A percentile compares a stretch with the other conserved stretches of the same genome.
These are phyloP conservation scores for Cephus cinctus DNA, from an alignment of 1,140 invertebrate genomes.

Conservation along the genomic window DNA sequence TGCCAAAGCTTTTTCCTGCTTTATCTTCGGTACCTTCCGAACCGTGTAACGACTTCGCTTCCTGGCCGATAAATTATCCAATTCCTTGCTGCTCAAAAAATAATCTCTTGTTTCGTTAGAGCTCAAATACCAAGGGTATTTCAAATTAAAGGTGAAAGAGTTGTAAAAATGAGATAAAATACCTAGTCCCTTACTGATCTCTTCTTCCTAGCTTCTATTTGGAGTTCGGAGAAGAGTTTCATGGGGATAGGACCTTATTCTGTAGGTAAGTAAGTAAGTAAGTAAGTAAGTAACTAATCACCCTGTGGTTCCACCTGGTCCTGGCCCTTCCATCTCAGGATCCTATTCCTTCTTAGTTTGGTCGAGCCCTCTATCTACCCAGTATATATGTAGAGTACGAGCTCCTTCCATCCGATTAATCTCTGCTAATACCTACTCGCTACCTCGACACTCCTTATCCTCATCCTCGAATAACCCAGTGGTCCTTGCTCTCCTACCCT, in stretches of 20 bases:
- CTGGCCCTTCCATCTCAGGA: constrained; percentile 14
- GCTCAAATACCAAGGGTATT: background rate
- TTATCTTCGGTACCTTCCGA: too few relatives aligned
- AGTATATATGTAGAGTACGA: constrained; percentile 9
- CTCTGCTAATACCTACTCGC: constrained; percentile 40
- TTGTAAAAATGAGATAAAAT: background rate
- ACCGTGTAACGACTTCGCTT: too few relatives aligned
- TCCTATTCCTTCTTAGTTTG: constrained; percentile 12
- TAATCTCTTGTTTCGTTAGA: too few relatives aligned
- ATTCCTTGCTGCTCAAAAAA: too few relatives aligned
- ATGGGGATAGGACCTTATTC: too few relatives aligned
- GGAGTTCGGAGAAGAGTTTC: too few relatives aligned
- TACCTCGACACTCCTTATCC: constrained; percentile 29
- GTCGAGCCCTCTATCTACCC: constrained; percentile 11
- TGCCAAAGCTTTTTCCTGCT: too few relatives aligned
- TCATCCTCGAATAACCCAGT: constrained; percentile 23
- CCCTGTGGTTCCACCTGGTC: constrained; percentile 7
- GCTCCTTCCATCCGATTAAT: constrained; percentile 36
- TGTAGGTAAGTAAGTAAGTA: constrained; percentile 27
- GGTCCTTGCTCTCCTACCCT: constrained; percentile 16
- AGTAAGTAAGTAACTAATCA: constrained; percentile 41
- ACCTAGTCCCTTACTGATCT: background rate
- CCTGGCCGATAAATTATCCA: too few relatives aligned
- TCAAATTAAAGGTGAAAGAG: background rate
- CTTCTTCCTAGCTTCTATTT: too few relatives aligned